Conservation (phyloP, 2,113 vertebrate species). For the Mesoclemmys tuberculata region DNA sequence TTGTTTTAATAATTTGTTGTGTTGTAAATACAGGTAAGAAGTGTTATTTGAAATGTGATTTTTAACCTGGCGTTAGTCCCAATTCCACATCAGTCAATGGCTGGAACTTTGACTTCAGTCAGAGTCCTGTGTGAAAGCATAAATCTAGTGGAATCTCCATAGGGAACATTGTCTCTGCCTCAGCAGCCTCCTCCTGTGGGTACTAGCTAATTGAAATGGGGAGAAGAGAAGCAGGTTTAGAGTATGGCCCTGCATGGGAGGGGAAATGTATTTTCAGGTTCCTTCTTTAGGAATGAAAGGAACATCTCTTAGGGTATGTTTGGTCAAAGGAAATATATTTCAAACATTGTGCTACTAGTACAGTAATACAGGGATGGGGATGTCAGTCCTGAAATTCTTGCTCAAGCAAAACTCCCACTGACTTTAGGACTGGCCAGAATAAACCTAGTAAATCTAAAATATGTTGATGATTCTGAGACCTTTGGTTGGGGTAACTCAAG, state of each 20-base stretch:
- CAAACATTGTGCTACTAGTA: neutral
- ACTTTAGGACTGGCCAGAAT: neutral
- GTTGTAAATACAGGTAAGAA: neutral
- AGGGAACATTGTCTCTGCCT: neutral
- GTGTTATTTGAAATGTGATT: neutral
- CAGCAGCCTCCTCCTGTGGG: neutral
- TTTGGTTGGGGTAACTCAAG: neutral
- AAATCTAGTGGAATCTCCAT: neutral
- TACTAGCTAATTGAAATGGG: neutral
- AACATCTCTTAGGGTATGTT: neutral
- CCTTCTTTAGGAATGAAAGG: neutral
- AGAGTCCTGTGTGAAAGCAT: neutral
- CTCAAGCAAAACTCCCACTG: neutral
- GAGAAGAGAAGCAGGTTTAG: neutral
- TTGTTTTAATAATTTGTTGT: neutral
- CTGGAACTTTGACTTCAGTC: conserved; percentile 21
- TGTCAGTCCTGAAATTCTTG: neutral
- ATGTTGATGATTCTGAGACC: neutral
- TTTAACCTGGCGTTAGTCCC: neutral
- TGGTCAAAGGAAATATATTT: neutral
- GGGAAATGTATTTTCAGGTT: no score
- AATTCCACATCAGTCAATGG: neutral
- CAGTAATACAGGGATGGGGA: no score
- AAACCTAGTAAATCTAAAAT: neutral
- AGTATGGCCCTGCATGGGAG: neutral